These are phyloP conservation scores for Tychaedon coryphoeus DNA, from an alignment of 2,113 vertebrate genomes.

Conservation along the genomic window DNA sequence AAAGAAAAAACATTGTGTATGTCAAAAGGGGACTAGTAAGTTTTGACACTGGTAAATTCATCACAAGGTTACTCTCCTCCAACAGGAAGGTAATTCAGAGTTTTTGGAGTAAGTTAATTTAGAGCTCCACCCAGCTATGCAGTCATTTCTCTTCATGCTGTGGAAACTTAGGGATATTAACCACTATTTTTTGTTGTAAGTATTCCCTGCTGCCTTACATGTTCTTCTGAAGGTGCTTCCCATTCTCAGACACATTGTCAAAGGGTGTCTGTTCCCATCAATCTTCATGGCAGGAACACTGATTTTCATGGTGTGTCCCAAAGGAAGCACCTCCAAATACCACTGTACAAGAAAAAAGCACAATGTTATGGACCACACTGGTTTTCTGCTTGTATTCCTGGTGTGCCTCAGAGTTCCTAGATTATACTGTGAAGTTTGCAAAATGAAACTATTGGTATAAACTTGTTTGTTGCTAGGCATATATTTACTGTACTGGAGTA, in stretches of 20 bases:
- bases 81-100: background rate
- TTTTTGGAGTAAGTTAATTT: background rate
- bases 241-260: background rate
- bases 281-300: background rate
- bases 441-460: background rate
- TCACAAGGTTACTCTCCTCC: background rate
- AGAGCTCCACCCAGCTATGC: background rate
- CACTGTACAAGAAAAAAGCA: background rate
- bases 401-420: background rate
- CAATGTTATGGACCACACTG: background rate
- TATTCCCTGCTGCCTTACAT: background rate
- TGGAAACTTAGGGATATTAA: background rate
- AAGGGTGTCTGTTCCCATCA: background rate
- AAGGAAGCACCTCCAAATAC: background rate
- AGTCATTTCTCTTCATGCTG: background rate
- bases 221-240: background rate
- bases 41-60: background rate
- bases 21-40: background rate
- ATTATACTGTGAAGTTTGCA: background rate
- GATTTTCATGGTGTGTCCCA: background rate
- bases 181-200: background rate
- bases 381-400: background rate
- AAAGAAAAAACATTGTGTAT: accelerated
- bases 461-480: background rate
- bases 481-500: background rate